A percentile compares a stretch with the other conserved stretches of the same genome.
phyloP scores from a whole-genome alignment of 92 coral and sea anemone species.

The Nematostella vectensis region DNA sequence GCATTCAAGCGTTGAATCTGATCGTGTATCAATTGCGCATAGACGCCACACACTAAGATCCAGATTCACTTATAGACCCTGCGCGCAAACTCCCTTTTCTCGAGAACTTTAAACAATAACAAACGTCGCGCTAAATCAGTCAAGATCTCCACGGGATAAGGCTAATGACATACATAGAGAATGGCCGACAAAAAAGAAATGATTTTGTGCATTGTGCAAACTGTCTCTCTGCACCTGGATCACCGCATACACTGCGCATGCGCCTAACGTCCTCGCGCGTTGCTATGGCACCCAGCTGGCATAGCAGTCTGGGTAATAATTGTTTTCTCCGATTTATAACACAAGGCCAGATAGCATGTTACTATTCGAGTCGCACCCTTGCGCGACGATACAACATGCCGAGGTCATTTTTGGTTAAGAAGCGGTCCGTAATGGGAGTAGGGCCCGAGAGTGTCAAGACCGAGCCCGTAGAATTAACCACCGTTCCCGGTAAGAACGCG shows the following conservation, averaged over 20 bases:
- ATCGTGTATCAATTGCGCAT: too few species aligned
- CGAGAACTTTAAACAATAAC: not conserved
- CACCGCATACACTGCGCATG: conserved; percentile 23
- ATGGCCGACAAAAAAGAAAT: conserved; percentile 13
- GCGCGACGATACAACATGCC: conserved; percentile 57
- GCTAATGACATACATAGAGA: not conserved
- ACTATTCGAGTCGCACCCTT: conserved; percentile 63
- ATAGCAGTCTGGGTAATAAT: conserved; percentile 40
- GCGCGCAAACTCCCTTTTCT: not conserved
- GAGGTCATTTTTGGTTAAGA: conserved; percentile 70
- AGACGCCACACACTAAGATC: too few species aligned
- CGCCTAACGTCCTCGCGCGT: conserved; percentile 25
- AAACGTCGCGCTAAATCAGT: not conserved
- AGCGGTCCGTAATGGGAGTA: conserved; percentile 16
- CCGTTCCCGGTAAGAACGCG: conserved; percentile 52
- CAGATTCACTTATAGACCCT: too few species aligned
- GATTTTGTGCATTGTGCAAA: not conserved
- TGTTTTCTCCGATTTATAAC: conserved; percentile 53
- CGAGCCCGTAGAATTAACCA: conserved; percentile 21
- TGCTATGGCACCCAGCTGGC: conserved; percentile 86
- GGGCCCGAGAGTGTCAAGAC: conserved; percentile 18
- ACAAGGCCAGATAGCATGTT: conserved; percentile 44
- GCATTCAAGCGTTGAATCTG: too few species aligned
- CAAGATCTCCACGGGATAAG: not conserved
- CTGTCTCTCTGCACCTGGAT: conserved; percentile 22